Conservation (phyloP, 2,113 vertebrate species). For the Tringa solitaria region DNA sequence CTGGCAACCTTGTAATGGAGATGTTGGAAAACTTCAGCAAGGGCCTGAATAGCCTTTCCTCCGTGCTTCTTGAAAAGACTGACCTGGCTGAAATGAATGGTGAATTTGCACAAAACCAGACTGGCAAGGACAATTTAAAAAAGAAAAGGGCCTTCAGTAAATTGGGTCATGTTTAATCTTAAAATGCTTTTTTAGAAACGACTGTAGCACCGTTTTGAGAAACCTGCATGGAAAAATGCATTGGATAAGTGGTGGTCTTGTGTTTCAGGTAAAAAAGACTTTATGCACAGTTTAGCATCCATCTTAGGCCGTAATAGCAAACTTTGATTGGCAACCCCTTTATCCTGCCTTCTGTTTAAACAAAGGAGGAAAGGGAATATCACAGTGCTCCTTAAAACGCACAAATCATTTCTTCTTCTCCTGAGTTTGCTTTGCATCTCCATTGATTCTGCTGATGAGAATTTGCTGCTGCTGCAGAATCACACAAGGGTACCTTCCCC, state of each 20-base stretch:
- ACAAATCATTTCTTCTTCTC: neutral
- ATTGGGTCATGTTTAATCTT: neutral
- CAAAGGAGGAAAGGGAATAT: neutral
- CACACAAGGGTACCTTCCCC: constrained; percentile 35
- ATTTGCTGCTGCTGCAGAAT: constrained; percentile 57
- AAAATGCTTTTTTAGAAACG: neutral
- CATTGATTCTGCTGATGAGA: constrained; percentile 39
- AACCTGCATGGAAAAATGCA: neutral
- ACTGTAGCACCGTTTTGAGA: neutral
- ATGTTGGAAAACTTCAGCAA: neutral
- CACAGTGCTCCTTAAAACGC: neutral
- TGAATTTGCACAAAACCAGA: neutral
- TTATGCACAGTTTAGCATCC: neutral
- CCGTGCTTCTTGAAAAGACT: neutral
- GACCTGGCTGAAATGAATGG: neutral
- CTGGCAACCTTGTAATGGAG: neutral
- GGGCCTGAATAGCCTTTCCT: neutral
- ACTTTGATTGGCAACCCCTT: neutral
- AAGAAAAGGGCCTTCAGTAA: neutral
- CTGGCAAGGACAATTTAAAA: neutral
- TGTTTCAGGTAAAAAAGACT: neutral
- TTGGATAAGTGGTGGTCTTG: neutral
- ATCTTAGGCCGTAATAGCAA: neutral
- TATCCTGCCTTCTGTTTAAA: neutral
- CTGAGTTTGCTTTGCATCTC: constrained; percentile 13